These are phyloP conservation scores for Euthynnus affinis DNA, from an alignment of 2,797 vertebrate genomes.

Conservation along the genomic window DNA sequence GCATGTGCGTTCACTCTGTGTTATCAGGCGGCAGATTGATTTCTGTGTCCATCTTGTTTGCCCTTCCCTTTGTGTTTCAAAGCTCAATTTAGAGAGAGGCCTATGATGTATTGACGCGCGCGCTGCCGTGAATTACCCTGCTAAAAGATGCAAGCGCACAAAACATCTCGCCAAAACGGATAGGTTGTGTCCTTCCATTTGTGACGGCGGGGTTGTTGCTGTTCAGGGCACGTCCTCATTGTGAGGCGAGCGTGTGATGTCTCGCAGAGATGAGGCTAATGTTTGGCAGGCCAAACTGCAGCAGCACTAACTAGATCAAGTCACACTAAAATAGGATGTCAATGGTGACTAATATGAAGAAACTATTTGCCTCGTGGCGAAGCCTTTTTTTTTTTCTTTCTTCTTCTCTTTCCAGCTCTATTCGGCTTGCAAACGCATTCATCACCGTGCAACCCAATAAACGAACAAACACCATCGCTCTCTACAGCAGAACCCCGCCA, in stretches of 20 bases:
- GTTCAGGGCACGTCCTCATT: slow-evolving; percentile 78
- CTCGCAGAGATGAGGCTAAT: slow-evolving; percentile 66
- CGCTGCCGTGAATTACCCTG: slow-evolving; percentile 72
- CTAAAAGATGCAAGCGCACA: slow-evolving; percentile 80
- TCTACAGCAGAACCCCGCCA: slow-evolving; percentile 46
- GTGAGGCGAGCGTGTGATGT: slow-evolving; percentile 59
- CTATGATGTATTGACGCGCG: slow-evolving; percentile 80
- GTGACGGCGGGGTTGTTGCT: slow-evolving; percentile 58
- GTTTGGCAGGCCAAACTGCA: slow-evolving; percentile 68
- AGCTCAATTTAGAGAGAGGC: slow-evolving; percentile 79
- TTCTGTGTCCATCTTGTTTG: slow-evolving; percentile 82
- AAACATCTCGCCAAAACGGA: slow-evolving; percentile 65
- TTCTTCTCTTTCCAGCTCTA: neutral
- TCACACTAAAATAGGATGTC: slow-evolving; percentile 69
- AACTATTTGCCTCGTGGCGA: slow-evolving; percentile 68
- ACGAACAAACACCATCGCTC: slow-evolving; percentile 69
- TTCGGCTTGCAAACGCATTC: slow-evolving; percentile 64
- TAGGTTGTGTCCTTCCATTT: slow-evolving; percentile 67
- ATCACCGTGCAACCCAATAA: slow-evolving; percentile 66
- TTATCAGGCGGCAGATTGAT: slow-evolving; percentile 83
- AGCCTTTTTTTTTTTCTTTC: slow-evolving; percentile 27
- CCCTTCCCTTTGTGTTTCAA: slow-evolving; percentile 81
- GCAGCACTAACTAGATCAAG: slow-evolving; percentile 69
- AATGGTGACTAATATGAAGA: slow-evolving; percentile 76
- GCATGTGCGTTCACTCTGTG: slow-evolving; percentile 58